Conservation (phyloP, 2,797 vertebrate species). For the Bothrops alternatus region DNA sequence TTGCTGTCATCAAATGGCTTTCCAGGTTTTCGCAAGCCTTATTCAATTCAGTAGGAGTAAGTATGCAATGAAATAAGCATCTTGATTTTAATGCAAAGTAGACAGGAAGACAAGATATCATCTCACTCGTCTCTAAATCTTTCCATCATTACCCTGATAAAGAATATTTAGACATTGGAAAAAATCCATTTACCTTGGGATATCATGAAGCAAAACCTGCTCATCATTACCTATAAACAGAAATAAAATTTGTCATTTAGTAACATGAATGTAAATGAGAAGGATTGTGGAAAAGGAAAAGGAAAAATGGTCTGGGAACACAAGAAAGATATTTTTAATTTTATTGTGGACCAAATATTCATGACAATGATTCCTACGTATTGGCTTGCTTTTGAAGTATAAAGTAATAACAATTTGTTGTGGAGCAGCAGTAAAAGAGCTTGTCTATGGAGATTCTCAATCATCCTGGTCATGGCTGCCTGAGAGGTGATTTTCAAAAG, state of each 20-base stretch:
- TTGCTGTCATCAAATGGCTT: not conserved
- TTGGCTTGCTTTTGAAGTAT: not conserved
- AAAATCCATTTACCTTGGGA: constrained; percentile 83
- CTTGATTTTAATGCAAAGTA: not conserved
- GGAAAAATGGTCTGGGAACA: not conserved
- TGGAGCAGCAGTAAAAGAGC: not conserved
- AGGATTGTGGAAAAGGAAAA: not conserved
- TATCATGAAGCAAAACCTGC: constrained; percentile 97
- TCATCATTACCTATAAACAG: constrained; percentile 90
- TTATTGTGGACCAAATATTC: not conserved
- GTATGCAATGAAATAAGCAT: not conserved
- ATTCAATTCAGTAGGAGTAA: not conserved
- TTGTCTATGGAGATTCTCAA: not conserved
- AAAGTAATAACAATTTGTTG: not conserved
- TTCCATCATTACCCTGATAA: not conserved
- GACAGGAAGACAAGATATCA: not conserved
- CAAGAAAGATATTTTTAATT: constrained; percentile 5
- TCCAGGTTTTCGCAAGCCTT: not conserved
- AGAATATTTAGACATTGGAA: constrained; percentile 9
- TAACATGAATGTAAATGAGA: constrained; percentile 10
- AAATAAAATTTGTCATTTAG: constrained; percentile 53
- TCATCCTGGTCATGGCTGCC: not conserved
- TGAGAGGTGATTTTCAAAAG: not conserved
- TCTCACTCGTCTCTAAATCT: not conserved
- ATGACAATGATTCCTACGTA: not conserved